Evolutionary conservation across 2,888 invertebrate genomes (phyloP), one percentile per base, ranked within the genome.

Genomic region (Cinara cedri): DNA sequence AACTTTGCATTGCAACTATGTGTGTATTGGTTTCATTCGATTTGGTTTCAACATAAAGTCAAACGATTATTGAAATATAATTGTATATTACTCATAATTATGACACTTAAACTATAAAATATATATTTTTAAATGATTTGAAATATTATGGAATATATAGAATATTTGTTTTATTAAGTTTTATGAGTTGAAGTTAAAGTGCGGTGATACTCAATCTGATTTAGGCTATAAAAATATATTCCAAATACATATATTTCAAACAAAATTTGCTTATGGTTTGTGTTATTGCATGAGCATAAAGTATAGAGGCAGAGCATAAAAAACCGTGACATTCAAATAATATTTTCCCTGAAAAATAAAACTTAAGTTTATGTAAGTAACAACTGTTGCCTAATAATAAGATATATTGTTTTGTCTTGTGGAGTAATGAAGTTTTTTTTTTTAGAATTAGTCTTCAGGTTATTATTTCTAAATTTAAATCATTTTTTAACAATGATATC

Each of bases 1-100:
- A 63, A 65, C n/a, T 24, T 75, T n/a, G 34, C 62, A n/a, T 75
- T 65, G 42, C 42, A 65, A 44, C 9, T 54, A 24, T 75, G 44
- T 75, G 16, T 63, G 13, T n/a, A n/a, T n/a, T n/a, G n/a, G n/a
- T 60, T 55, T 46, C 3, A 42, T 46, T 26, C 14, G 3, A 26
- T 60, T 26, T 60, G 19, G 57, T 24, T 46, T 24, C 13, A 46
- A 46, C 16, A 57, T n/a, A 60, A 72, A 34, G n/a, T 71, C 55
- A 44, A 71, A 57, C 21, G 42, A 11, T 55, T 4, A 55, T 42
- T 9, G 55, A 44, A 2, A 49, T 26, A n/a, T 55, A 71, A 54
- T 55, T 71, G 14, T 71, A 55, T 14, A 14, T n/a, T 34, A 55
- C 34, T 34, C 6, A 34, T 34, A 4, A 34, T 34, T 34, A 34